Percentiles rank a stretch among this genome's conserved stretches.
phyloP scores from a whole-genome alignment of 2,113 vertebrate genomes.

The Aptenodytes patagonicus region DNA sequence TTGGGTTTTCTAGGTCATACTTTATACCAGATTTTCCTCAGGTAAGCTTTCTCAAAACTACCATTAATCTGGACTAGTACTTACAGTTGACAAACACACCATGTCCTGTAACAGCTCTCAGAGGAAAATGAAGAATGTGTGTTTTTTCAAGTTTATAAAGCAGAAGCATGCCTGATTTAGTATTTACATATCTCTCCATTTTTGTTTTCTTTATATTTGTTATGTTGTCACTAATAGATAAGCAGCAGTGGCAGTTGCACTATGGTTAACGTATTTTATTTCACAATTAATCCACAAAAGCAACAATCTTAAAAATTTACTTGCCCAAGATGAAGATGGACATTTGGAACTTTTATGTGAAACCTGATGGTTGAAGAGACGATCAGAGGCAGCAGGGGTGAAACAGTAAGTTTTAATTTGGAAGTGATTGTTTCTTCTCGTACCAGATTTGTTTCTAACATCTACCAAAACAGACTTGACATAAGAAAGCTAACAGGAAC shows the following conservation, averaged over 20 bases:
- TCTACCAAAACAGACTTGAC: background rate
- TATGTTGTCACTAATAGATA: background rate
- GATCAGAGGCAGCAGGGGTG: background rate
- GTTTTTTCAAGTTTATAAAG: background rate
- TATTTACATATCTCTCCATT: background rate
- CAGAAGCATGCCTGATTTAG: background rate
- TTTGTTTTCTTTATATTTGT: background rate
- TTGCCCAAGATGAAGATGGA: background rate
- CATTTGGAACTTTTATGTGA: background rate
- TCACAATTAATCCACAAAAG: background rate
- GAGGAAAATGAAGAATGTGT: background rate
- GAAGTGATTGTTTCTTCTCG: background rate
- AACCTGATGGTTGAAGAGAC: background rate
- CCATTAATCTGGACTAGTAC: background rate
- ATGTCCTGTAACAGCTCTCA: background rate
- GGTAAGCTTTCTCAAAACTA: background rate
- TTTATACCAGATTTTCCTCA: background rate
- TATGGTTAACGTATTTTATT: background rate
- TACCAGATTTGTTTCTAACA: background rate
- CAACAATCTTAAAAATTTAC: background rate
- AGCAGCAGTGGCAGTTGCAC: background rate
- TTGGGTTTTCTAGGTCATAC: background rate
- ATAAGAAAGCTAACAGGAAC: background rate
- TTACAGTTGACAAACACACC: background rate
- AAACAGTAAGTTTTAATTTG: background rate